These are phyloP conservation scores for Furcifer pardalis DNA, from an alignment of 2,797 vertebrate genomes.

Conservation along the genomic window DNA sequence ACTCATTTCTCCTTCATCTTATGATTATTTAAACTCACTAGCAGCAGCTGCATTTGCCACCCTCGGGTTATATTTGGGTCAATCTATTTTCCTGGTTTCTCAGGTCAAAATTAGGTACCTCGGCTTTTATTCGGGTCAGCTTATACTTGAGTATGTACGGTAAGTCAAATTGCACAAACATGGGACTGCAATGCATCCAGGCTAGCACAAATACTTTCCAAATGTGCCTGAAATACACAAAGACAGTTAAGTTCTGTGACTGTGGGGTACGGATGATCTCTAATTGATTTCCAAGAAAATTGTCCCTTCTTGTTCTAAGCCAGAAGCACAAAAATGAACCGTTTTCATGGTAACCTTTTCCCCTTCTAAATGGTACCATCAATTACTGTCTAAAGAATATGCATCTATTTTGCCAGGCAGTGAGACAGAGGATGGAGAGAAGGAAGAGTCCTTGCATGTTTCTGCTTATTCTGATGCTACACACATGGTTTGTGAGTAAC, in stretches of 20 bases:
- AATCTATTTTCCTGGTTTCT: too few relatives aligned
- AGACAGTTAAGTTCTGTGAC: background rate
- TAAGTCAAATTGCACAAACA: conserved; percentile 21
- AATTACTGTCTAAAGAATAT: conserved; percentile 58
- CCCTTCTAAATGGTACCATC: conserved; percentile 36
- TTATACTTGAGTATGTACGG: too few relatives aligned
- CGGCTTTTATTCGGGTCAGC: too few relatives aligned
- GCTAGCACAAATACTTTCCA: background rate
- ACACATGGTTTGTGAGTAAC: background rate
- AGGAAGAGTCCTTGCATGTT: background rate
- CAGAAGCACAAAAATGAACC: conserved; percentile 40
- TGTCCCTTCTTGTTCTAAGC: conserved; percentile 22
- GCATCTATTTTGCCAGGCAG: conserved; percentile 42
- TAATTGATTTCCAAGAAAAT: conserved; percentile 67
- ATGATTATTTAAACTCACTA: too few relatives aligned
- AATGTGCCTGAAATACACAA: background rate
- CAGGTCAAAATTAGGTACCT: too few relatives aligned
- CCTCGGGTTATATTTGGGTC: too few relatives aligned
- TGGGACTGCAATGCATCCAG: background rate
- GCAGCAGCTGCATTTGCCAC: too few relatives aligned
- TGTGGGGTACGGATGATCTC: background rate
- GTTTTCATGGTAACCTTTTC: conserved; percentile 46
- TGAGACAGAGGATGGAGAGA: conserved; percentile 12
- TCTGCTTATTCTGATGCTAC: background rate
- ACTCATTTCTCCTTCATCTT: too few relatives aligned